Evolutionary conservation across 2,113 vertebrate genomes (phyloP).

Genomic region (Hydrochoerus hydrochaeris): DNA sequence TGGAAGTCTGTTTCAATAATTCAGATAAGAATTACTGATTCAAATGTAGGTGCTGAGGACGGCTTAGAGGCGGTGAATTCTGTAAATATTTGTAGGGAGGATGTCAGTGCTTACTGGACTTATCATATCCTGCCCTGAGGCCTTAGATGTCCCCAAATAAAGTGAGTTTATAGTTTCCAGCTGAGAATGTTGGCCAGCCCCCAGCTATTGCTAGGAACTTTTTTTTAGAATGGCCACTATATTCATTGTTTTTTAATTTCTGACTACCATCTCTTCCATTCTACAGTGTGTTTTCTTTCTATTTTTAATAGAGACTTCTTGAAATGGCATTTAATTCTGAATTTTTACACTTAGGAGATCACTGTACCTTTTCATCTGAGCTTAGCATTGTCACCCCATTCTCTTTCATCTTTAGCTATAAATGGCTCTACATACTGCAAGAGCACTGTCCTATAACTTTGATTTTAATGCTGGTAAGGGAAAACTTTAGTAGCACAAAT

Average conservation of each 20-base stretch:
- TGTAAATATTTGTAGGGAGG: conserved; percentile 56
- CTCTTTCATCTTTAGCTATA: neutral
- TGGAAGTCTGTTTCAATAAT: neutral
- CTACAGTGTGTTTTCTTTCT: conserved; percentile 21
- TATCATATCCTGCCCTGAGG: conserved; percentile 71
- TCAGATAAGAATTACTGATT: neutral
- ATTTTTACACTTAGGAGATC: neutral
- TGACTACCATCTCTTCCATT: conserved; percentile 57
- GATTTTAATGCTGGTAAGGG: neutral
- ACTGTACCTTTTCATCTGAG: neutral
- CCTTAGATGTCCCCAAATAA: conserved; percentile 72
- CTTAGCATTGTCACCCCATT: neutral
- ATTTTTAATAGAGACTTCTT: neutral
- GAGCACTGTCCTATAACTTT: neutral
- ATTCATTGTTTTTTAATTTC: conserved; percentile 55
- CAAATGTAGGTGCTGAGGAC: conserved; percentile 40
- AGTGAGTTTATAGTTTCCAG: conserved; percentile 75
- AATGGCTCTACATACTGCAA: neutral
- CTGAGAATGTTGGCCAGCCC: conserved; percentile 67
- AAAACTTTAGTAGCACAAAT: neutral
- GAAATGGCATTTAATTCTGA: conserved; percentile 27
- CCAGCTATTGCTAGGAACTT: conserved; percentile 72
- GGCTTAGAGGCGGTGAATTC: conserved; percentile 48
- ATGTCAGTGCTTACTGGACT: conserved; percentile 40
- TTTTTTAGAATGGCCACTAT: conserved; percentile 49